A percentile compares a stretch with the other conserved stretches of the same genome.
Evolutionary conservation across 2,888 invertebrate genomes (phyloP).

Genomic region (Polydesmus complanatus): DNA sequence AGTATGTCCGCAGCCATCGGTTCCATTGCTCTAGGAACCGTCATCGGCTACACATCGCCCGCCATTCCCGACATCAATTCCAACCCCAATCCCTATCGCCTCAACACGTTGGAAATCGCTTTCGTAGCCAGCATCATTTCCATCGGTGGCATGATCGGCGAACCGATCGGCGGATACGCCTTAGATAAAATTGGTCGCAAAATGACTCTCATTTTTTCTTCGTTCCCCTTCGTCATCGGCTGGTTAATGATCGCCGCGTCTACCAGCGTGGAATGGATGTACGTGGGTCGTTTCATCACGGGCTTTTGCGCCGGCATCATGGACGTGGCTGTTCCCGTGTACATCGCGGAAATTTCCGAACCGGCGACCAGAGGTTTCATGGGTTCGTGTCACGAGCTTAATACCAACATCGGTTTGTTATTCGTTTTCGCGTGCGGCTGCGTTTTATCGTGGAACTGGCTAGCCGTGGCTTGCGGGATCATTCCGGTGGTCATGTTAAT

Average conservation of each 20-base stretch:
- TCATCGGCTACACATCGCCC: constrained; percentile 5
- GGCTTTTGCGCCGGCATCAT: constrained; percentile 17
- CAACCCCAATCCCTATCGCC: not conserved
- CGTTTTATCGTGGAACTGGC: constrained; percentile 10
- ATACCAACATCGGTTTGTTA: constrained; percentile 7
- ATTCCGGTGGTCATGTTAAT: not conserved
- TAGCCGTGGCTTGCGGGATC: constrained; percentile 7
- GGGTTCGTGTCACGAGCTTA: constrained; percentile 16
- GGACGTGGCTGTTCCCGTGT: constrained; percentile 10
- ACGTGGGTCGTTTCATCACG: constrained; percentile 18
- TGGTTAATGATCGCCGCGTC: constrained; percentile 1
- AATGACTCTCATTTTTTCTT: not conserved
- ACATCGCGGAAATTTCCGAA: constrained; percentile 19
- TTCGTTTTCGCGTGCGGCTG: constrained; percentile 3
- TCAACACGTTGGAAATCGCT: not conserved
- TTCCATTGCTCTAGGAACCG: constrained; percentile 3
- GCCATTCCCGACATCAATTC: constrained; percentile 4
- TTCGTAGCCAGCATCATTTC: constrained; percentile 2
- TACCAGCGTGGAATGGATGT: not conserved
- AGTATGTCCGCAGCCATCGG: constrained; percentile 1
- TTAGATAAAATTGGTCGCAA: constrained; percentile 7
- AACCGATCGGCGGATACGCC: not conserved
- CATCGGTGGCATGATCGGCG: not conserved
- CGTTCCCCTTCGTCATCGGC: not conserved
- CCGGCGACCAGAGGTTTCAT: constrained; percentile 17